These are phyloP conservation scores for Phthorimaea operculella DNA, from an alignment of 1,140 invertebrate species.

Conservation along the genomic window DNA sequence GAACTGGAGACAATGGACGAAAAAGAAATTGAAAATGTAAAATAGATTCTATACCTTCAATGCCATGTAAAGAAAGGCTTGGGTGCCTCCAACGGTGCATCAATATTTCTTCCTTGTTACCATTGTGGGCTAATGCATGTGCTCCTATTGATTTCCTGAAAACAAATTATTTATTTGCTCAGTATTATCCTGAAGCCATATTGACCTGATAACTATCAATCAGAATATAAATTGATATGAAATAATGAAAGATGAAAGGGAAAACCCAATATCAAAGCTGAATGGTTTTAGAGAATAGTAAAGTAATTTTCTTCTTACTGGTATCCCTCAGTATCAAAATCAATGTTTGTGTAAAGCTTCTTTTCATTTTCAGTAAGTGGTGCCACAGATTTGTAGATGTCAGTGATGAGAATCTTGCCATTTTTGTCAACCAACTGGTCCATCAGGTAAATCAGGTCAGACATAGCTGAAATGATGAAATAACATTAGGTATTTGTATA, in stretches of 20 bases:
- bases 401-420: conserved; percentile 85
- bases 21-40: too few relatives aligned
- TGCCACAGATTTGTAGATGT: conserved; percentile 83
- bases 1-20: too few relatives aligned
- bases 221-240: too few relatives aligned
- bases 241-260: too few relatives aligned
- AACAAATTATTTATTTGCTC: conserved; percentile 9
- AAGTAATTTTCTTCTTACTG: conserved; percentile 47
- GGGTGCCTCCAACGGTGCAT: conserved; percentile 95
- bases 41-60: conserved; percentile 67
- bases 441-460: conserved; percentile 87
- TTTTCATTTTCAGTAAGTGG: conserved; percentile 80
- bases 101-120: conserved; percentile 80
- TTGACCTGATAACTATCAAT: too few relatives aligned
- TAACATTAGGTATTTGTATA: not conserved
- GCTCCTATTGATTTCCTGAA: conserved; percentile 76
- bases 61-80: conserved; percentile 91
- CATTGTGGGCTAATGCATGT: conserved; percentile 77
- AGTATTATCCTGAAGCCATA: too few relatives aligned
- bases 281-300: too few relatives aligned
- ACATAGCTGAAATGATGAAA: conserved; percentile 75
- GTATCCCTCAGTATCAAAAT: conserved; percentile 90
- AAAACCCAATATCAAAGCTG: too few relatives aligned
- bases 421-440: conserved; percentile 85
- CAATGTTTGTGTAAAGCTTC: conserved; percentile 85